These are phyloP conservation scores for Sycophila texana DNA, from an alignment of 2,888 invertebrate species.

Conservation along the genomic window DNA sequence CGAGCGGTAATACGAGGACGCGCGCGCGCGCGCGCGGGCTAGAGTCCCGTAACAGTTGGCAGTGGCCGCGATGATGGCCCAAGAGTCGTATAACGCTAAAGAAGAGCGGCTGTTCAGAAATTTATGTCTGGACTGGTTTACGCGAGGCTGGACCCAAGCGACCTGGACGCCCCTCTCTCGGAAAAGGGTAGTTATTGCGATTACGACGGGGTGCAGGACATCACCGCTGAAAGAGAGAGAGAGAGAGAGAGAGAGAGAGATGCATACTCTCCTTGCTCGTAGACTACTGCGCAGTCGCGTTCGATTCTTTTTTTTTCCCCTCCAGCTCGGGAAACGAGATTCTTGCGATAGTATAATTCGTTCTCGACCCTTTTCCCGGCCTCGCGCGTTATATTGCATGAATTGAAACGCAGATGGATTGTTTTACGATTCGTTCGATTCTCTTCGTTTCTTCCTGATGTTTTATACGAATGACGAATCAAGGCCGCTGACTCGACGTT, in stretches of 20 bases:
- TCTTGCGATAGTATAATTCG: slow-evolving; percentile 31
- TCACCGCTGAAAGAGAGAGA: background rate
- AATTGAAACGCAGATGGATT: too few species aligned
- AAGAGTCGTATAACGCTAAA: slow-evolving; percentile 58
- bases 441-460: too few species aligned
- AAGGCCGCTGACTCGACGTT: too few species aligned
- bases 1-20: slow-evolving; percentile 38
- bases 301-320: background rate
- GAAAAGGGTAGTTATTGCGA: slow-evolving; percentile 67
- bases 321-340: slow-evolving; percentile 13
- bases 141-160: slow-evolving; percentile 59
- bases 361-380: background rate
- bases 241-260: background rate
- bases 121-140: slow-evolving; percentile 69
- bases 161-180: slow-evolving; percentile 42
- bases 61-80: slow-evolving; percentile 56
- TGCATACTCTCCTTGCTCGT: background rate
- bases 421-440: too few species aligned
- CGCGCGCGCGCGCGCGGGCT: background rate
- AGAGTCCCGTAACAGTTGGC: slow-evolving; percentile 61
- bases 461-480: too few species aligned
- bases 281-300: background rate
- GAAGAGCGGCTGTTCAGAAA: slow-evolving; percentile 61
- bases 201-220: slow-evolving; percentile 57
- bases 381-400: too few species aligned